Conservation (phyloP, 2,797 vertebrate genomes). For the Lophotriccus pileatus region DNA sequence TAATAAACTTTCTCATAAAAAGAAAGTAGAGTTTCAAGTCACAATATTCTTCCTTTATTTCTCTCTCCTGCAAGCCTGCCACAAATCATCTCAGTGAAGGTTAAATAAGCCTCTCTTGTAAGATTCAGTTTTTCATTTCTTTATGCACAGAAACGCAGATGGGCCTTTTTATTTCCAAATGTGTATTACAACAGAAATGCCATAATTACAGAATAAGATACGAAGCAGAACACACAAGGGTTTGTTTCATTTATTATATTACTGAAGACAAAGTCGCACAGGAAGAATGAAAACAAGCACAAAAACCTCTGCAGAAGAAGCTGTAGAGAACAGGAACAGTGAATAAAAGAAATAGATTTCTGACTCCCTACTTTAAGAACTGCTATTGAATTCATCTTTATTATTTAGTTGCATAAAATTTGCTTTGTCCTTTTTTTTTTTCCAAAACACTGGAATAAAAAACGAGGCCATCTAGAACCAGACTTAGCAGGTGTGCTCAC, state of each 20-base stretch:
- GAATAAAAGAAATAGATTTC: neutral
- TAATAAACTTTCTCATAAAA: neutral
- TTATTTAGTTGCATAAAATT: neutral
- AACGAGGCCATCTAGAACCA: neutral
- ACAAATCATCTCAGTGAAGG: slow-evolving; percentile 50
- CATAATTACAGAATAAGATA: slow-evolving; percentile 16
- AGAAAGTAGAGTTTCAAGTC: neutral
- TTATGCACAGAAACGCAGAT: slow-evolving; percentile 6
- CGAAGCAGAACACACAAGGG: neutral
- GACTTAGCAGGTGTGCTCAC: neutral
- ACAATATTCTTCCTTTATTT: neutral
- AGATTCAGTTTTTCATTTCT: slow-evolving; percentile 52
- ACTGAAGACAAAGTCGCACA: neutral
- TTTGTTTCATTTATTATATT: neutral
- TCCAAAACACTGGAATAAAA: neutral
- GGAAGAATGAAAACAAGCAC: neutral
- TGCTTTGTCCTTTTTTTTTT: neutral
- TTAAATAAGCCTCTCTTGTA: slow-evolving; percentile 36
- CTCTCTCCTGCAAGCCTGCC: slow-evolving; percentile 17
- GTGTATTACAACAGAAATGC: slow-evolving; percentile 48
- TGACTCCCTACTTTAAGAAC: neutral
- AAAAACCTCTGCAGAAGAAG: neutral
- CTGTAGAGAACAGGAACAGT: neutral
- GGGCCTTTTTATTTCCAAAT: slow-evolving; percentile 21
- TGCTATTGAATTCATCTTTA: neutral